A percentile compares a stretch with the other conserved stretches of the same genome.
These are phyloP conservation scores for Paguma larvata DNA, from an alignment of 2,797 vertebrate species.

Conservation along the genomic window DNA sequence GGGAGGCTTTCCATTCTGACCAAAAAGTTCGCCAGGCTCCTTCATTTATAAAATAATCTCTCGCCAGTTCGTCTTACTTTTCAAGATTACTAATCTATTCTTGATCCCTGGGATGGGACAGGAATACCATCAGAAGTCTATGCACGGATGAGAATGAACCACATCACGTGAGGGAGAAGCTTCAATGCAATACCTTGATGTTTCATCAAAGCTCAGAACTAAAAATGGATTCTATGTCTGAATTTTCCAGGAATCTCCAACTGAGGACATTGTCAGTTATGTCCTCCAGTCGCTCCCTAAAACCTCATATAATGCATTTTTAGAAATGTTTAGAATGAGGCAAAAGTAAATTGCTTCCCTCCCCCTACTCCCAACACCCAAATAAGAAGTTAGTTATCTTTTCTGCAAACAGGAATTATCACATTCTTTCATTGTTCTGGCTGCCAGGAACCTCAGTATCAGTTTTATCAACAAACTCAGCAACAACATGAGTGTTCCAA, in stretches of 20 bases:
- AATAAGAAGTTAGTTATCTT: neutral
- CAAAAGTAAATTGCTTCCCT: neutral
- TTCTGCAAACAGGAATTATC: constrained; percentile 3
- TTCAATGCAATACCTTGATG: neutral
- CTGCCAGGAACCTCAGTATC: neutral
- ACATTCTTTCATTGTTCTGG: neutral
- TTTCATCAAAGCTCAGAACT: constrained; percentile 16
- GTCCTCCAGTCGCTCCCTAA: neutral
- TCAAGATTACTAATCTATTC: neutral
- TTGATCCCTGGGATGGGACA: neutral
- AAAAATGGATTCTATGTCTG: neutral
- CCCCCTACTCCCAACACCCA: neutral
- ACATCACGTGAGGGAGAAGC: neutral
- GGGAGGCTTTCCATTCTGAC: neutral
- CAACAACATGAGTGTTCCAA: neutral
- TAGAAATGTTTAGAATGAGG: constrained; percentile 34
- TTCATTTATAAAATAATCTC: neutral
- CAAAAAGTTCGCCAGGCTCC: neutral
- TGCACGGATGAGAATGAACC: neutral
- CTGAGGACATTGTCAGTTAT: neutral
- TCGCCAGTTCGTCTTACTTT: neutral
- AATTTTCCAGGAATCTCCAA: neutral
- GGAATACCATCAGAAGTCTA: neutral
- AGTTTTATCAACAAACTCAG: neutral
- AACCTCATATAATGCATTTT: neutral